Evolutionary conservation across 2,888 invertebrate species (phyloP).

Genomic region (Amphipoea lucens): DNA sequence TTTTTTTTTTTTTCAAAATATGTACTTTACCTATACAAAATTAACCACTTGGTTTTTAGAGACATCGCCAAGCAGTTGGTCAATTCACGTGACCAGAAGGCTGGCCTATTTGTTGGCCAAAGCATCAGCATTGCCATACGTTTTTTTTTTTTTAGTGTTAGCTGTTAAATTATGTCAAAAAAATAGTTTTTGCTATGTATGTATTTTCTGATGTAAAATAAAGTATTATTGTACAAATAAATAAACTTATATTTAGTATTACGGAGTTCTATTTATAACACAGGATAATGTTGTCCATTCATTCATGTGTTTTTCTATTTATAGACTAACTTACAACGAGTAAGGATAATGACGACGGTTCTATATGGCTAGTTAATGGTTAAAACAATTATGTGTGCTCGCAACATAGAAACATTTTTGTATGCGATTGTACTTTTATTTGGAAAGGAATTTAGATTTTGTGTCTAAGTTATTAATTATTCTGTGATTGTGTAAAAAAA

Average conservation of each 20-base stretch:
- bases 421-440: slow-evolving; percentile 32
- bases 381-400: slow-evolving; percentile 17
- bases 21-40: neutral
- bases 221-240: neutral
- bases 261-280: neutral
- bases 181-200: neutral
- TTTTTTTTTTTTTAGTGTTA: neutral
- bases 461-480: too few species aligned
- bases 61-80: neutral
- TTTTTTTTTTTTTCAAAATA: too few species aligned
- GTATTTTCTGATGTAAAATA: neutral
- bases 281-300: slow-evolving; percentile 26
- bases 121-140: neutral
- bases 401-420: slow-evolving; percentile 24
- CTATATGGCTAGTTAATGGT: slow-evolving; percentile 14
- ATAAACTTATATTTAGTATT: neutral
- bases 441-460: neutral
- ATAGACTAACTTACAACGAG: slow-evolving; percentile 21
- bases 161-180: neutral
- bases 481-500: neutral
- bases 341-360: slow-evolving; percentile 27
- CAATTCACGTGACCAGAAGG: neutral
- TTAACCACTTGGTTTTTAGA: neutral
- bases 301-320: slow-evolving; percentile 52
- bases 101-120: neutral